Base-by-base conservation (phyloP, 2,797 vertebrate genomes). In the Sylvilagus floridanus region DNA sequence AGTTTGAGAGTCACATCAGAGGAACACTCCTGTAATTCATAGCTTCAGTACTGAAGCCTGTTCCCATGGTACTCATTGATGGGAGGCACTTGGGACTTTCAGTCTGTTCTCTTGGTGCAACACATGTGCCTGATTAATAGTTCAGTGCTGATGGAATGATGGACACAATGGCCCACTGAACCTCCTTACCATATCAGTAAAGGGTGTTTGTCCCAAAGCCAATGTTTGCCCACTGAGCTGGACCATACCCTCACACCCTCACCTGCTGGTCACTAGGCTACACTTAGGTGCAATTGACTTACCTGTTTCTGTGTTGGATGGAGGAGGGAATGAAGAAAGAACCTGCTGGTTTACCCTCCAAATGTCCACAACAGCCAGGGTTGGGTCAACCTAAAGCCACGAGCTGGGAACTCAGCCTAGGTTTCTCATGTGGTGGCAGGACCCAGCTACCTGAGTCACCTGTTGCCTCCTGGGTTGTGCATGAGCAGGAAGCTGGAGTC, bases 91-190 rank as follows among this genome's bases (percentile, higher is more conserved):
- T 97, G 94, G 97, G 96, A 96, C 98, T 32, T 84, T 98, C 98
- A 99, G 98, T 98, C 98, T 98, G 98, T 98, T 98, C 98, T 98
- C 98, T 98, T 95, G 96, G 98, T 98, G 98, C 97, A 97, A 97
- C 98, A 97, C 96, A 98, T 96, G 98, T 97, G 96, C 97, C 98
- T 93, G 87, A 98, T 98, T 98, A 98, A 97, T 98, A 97, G 97
- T 97, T 98, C 98, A 98, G 97, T 96, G 96, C 96, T 98, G 98
- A 98, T 98, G 98, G 98, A 98, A 95, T 91, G 77, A 95, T 95
- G 96, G 96, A 97, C 93, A 96, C 75, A 87, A 83, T 19, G 4
- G 66, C 92, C 96, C 84, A 90, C 86, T 97, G 96, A 96, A 97
- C 88, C 97, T 96, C 79, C 90, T 97, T 96, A 95, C 63, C 84